Conservation (phyloP, 2,888 invertebrate genomes). For the Ectropis crepuscularia region DNA sequence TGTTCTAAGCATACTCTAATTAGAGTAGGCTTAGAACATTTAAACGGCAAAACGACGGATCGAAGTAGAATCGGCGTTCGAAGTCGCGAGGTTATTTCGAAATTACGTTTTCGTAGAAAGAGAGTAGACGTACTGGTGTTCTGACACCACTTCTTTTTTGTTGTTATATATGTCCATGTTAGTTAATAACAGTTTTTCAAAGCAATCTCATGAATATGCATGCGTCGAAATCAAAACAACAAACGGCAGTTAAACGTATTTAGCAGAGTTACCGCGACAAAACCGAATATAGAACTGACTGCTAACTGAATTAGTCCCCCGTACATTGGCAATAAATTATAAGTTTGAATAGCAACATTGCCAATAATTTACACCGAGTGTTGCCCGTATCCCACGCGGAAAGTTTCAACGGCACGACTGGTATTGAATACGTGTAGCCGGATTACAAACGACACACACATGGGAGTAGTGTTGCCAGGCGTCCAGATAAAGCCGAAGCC, state of each 20-base stretch:
- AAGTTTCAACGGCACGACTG: conserved; percentile 6
- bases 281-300: conserved; percentile 9
- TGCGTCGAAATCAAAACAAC: conserved; percentile 4
- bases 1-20: no score
- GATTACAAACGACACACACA: not conserved
- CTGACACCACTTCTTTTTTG: no score
- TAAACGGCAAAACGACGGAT: no score
- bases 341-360: conserved; percentile 36
- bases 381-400: conserved; percentile 8
- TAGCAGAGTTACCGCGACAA: conserved; percentile 1
- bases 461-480: not conserved
- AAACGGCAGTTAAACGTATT: not conserved
- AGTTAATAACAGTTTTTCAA: not conserved
- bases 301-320: conserved; percentile 17
- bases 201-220: not conserved
- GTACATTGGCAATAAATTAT: conserved; percentile 40
- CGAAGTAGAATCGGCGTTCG: no score
- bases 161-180: not conserved
- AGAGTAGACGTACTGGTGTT: no score
- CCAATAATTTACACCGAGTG: conserved; percentile 13
- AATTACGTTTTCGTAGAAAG: no score
- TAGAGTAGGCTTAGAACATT: no score
- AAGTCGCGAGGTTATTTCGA: no score
- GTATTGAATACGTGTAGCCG: not conserved
- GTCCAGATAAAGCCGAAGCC: no score